phyloP scores from a whole-genome alignment of 2,113 vertebrate genomes.

The Cinclus cinclus region DNA sequence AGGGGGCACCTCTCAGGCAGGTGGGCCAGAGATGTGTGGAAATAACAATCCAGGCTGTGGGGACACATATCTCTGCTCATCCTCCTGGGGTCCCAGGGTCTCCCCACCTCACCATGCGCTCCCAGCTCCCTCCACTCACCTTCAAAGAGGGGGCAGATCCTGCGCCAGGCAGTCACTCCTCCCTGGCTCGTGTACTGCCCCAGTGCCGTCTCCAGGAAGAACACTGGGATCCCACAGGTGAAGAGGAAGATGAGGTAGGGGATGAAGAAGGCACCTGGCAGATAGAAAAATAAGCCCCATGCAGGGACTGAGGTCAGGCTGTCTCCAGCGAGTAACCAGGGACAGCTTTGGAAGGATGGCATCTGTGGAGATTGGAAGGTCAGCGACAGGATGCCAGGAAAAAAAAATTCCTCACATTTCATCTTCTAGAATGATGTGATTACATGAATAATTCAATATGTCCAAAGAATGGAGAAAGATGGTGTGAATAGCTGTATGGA shows the following conservation, averaged over 20 bases:
- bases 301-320: not conserved
- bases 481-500: not conserved
- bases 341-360: not conserved
- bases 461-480: not conserved
- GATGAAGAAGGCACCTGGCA: constrained; percentile 92
- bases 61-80: not conserved
- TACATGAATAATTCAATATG: not conserved
- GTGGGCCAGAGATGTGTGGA: fast-evolving
- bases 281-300: not conserved
- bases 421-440: not conserved
- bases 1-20: not conserved
- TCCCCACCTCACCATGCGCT: fast-evolving
- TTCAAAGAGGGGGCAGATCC: constrained; percentile 91
- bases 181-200: constrained; percentile 93
- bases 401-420: not conserved
- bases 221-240: constrained; percentile 90
- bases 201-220: constrained; percentile 87
- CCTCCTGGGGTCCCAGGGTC: fast-evolving
- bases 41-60: not conserved
- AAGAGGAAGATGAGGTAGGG: constrained; percentile 95
- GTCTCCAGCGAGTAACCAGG: not conserved
- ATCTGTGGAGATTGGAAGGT: fast-evolving
- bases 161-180: constrained; percentile 89
- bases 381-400: not conserved
- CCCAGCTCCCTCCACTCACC: constrained; percentile 72